Evolutionary conservation across 2,888 invertebrate species (phyloP).

Genomic region (Anthoptus insignis): DNA sequence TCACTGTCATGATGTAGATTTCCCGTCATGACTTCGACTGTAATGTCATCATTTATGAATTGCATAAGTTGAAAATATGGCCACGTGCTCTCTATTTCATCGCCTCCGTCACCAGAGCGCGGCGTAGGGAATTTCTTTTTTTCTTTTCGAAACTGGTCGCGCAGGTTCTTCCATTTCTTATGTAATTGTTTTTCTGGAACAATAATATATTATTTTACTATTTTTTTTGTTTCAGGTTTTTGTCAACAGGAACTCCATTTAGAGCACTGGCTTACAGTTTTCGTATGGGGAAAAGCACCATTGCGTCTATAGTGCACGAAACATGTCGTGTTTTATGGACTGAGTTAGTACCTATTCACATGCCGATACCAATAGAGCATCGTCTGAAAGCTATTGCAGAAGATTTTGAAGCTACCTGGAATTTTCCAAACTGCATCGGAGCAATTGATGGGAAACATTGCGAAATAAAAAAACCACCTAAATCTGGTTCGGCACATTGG

Average conservation of each 20-base stretch:
- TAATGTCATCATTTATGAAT: slow-evolving; percentile 23
- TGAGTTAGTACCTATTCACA: slow-evolving; percentile 46
- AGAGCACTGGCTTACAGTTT: slow-evolving; percentile 29
- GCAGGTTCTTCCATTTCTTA: slow-evolving; percentile 50
- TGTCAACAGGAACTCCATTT: slow-evolving; percentile 43
- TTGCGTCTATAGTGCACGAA: slow-evolving; percentile 45
- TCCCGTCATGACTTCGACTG: slow-evolving; percentile 19
- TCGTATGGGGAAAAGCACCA: slow-evolving; percentile 47
- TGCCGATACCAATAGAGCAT: slow-evolving; percentile 42
- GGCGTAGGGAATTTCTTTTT: slow-evolving; percentile 31
- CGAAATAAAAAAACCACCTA: slow-evolving; percentile 15
- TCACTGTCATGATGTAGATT: slow-evolving; percentile 6
- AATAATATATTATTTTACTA: slow-evolving; percentile 40
- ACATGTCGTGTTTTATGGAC: slow-evolving; percentile 43
- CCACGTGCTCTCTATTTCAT: slow-evolving; percentile 30
- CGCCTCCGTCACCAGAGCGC: slow-evolving; percentile 26
- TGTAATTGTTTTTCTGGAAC: slow-evolving; percentile 49
- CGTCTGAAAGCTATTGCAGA: slow-evolving; percentile 45
- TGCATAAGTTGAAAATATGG: slow-evolving; percentile 34
- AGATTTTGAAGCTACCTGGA: slow-evolving; percentile 41
- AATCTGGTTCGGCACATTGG: too few relatives aligned
- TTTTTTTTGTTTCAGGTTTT: slow-evolving; percentile 41
- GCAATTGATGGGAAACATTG: slow-evolving; percentile 41
- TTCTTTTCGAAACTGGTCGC: slow-evolving; percentile 44
- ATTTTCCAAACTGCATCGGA: slow-evolving; percentile 1